Percentiles rank a stretch among this genome's conserved stretches.
These are phyloP conservation scores for Peromyscus californicus DNA, from an alignment of 2,113 vertebrate genomes.

Conservation along the genomic window DNA sequence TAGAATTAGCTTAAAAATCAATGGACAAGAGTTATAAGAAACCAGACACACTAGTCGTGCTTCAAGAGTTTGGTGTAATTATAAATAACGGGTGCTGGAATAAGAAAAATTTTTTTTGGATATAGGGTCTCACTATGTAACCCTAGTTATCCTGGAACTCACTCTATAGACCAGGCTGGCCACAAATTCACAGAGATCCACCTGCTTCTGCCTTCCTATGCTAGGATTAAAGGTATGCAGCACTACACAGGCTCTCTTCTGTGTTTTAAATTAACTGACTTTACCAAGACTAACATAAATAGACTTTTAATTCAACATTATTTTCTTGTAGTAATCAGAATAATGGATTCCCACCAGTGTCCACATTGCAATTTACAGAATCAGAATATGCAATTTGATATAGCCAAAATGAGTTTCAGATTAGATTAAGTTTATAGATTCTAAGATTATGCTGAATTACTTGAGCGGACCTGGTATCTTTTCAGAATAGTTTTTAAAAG, in stretches of 20 bases:
- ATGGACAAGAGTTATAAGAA: neutral
- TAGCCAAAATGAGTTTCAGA: neutral
- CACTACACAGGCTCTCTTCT: neutral
- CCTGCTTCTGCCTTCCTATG: neutral
- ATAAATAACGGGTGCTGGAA: neutral
- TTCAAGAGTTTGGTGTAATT: neutral
- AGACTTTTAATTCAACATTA: neutral
- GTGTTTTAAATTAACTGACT: neutral
- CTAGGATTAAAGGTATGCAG: neutral
- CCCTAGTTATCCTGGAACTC: neutral
- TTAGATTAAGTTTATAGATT: neutral
- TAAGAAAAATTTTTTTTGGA: neutral
- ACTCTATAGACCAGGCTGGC: neutral
- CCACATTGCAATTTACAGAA: neutral
- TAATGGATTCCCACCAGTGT: neutral
- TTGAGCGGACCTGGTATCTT: neutral
- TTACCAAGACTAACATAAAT: neutral
- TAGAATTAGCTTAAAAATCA: slow-evolving; percentile 29
- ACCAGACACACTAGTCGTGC: neutral
- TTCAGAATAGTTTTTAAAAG: neutral
- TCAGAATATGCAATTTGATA: neutral
- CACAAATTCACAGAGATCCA: neutral
- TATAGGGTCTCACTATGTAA: neutral
- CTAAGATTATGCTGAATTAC: neutral
- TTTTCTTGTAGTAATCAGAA: slow-evolving; percentile 21